These are phyloP conservation scores for Nerophis lumbriciformis DNA, from an alignment of 2,113 vertebrate species.

Conservation along the genomic window DNA sequence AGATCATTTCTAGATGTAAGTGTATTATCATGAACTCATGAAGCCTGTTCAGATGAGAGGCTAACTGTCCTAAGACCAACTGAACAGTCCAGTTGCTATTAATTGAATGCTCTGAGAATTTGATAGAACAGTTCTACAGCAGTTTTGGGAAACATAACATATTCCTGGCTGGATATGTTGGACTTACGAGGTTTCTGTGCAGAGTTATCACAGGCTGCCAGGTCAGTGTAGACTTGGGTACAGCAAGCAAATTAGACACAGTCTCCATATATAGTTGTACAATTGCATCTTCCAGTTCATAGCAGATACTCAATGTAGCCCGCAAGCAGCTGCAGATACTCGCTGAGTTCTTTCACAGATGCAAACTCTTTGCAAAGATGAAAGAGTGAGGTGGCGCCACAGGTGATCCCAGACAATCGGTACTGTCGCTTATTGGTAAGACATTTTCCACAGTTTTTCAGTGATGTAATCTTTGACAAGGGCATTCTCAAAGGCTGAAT, in stretches of 20 bases:
- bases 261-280: slow-evolving; percentile 75
- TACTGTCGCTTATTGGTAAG: slow-evolving; percentile 72
- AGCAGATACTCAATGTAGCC: slow-evolving; percentile 71
- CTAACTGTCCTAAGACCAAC: too few species aligned
- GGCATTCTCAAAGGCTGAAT: slow-evolving; percentile 91
- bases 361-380: slow-evolving; percentile 81
- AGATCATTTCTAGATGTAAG: too few species aligned
- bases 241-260: slow-evolving; percentile 78
- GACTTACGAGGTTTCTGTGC: not conserved
- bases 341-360: slow-evolving; percentile 71
- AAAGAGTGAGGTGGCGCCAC: slow-evolving; percentile 76
- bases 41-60: too few species aligned
- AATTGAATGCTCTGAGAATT: too few species aligned
- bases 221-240: slow-evolving; percentile 71
- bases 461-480: slow-evolving; percentile 85
- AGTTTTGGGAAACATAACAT: not conserved
- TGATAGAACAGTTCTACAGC: too few species aligned
- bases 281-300: slow-evolving; percentile 78
- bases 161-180: not conserved
- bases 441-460: slow-evolving; percentile 90
- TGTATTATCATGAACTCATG: too few species aligned
- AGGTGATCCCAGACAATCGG: slow-evolving; percentile 84
- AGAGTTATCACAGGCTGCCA: slow-evolving; percentile 70
- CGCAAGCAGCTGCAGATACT: slow-evolving; percentile 67
- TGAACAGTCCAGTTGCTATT: too few species aligned